Conservation (phyloP, 1,140 invertebrate species). For the Ceratina japonica region DNA sequence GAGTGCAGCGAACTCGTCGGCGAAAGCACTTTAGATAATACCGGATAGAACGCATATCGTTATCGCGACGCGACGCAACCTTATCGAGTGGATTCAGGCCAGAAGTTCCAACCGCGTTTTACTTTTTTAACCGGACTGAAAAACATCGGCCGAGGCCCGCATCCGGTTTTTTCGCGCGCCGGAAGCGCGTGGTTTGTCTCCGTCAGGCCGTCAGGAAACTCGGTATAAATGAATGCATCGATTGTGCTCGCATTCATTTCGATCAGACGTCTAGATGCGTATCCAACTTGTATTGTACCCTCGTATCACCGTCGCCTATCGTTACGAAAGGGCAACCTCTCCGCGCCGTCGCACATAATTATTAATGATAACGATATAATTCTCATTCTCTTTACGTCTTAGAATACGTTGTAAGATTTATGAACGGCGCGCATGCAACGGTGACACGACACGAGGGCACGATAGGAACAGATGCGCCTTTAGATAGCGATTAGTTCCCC, state of each 20-base stretch:
- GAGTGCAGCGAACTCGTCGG: slow-evolving; percentile 35
- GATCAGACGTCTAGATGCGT: slow-evolving; percentile 4
- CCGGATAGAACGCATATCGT: slow-evolving; percentile 33
- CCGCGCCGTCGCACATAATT: no score
- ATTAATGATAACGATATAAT: no score
- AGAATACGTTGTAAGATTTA: no score
- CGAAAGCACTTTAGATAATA: slow-evolving; percentile 41
- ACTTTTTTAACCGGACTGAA: neutral
- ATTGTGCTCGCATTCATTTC: slow-evolving; percentile 11
- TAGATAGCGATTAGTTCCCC: no score
- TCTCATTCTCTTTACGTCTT: no score
- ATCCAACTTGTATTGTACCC: neutral
- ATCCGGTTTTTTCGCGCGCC: slow-evolving; percentile 14
- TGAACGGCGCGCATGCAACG: no score
- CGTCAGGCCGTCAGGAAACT: slow-evolving; percentile 6
- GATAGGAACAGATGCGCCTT: no score
- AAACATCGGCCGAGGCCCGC: slow-evolving; percentile 1
- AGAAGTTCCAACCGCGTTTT: slow-evolving; percentile 20
- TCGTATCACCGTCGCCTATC: no score
- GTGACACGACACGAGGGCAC: no score
- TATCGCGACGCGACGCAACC: slow-evolving; percentile 15
- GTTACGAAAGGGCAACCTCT: no score
- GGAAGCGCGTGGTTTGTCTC: slow-evolving; percentile 26
- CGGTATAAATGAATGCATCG: slow-evolving; percentile 27
- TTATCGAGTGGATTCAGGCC: slow-evolving; percentile 34